These are phyloP conservation scores for Heliothis subflexa DNA, from an alignment of 1,140 invertebrate genomes.

Conservation along the genomic window DNA sequence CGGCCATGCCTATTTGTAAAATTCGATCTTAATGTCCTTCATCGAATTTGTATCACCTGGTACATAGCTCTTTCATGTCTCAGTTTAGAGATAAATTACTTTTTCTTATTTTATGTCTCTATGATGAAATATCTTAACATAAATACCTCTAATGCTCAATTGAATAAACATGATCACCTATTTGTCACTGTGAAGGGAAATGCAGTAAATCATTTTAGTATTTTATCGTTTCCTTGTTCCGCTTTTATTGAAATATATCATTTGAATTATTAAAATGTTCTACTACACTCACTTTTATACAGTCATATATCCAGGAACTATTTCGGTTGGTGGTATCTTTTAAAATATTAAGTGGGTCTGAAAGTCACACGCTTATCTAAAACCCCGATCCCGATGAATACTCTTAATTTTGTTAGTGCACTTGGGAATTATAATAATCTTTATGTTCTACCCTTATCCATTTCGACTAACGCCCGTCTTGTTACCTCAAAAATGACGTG, in stretches of 20 bases:
- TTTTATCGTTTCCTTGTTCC: constrained; percentile 34
- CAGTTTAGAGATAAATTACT: too few relatives aligned
- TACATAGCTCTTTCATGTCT: too few relatives aligned
- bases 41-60: too few relatives aligned
- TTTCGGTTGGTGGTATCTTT: too few relatives aligned
- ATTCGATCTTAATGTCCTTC: too few relatives aligned
- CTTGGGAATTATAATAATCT: too few relatives aligned
- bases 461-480: too few relatives aligned
- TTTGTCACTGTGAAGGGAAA: constrained; percentile 23
- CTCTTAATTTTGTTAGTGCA: background rate
- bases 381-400: background rate
- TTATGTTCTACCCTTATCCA: too few relatives aligned
- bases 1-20: too few relatives aligned
- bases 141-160: background rate
- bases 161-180: constrained; percentile 27
- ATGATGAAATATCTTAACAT: background rate
- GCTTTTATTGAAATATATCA: constrained; percentile 21
- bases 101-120: background rate
- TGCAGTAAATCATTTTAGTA: constrained; percentile 11
- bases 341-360: too few relatives aligned
- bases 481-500: too few relatives aligned
- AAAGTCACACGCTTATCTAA: background rate
- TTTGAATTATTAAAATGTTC: constrained; percentile 17
- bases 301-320: background rate
- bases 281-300: background rate